Base-by-base conservation (phyloP, 1,140 invertebrate species). In the Oppia nitens region DNA sequence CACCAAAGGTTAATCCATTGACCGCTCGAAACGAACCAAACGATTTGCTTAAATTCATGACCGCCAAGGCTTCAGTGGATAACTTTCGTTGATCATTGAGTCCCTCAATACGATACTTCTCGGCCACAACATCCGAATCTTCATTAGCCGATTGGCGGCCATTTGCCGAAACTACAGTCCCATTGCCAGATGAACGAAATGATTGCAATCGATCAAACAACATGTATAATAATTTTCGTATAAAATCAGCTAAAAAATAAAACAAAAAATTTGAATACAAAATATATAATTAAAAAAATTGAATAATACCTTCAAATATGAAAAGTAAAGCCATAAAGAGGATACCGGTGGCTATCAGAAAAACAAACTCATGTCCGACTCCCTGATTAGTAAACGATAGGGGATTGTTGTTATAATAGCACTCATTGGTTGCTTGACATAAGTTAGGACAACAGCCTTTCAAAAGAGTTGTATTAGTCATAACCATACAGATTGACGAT, bases 1-100 rank as follows among this genome's bases (percentile, higher is more conserved):
- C 63, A 11, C 64, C 63, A 60, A 65, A 66, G 14, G 60, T 59
- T 3, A 66, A 51, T 27, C 57, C 23, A 59, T 67, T 53, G 25
- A 67, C 65, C 21, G 64, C 66, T 25, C 47, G 53, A 28, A 65
- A 64, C 2, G 56, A 55, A 12, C 53, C 28, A 59, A 57, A 66
- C 11, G 57, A 24, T 60, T 67, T 67, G 2, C 54, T 63, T 20
- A 66, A 52, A 6, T 60, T 40, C 14, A 50, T 20, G 1, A 62
- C 62, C 1, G 60, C 51, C 20, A 67, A 47, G 17, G 64, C 50
- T 51, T 67, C 65, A 1, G n/a, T 2, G 32, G 6, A 9, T 40
- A 40, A 40, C 14, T 48, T 26, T 21, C 17, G 4, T 20, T 1
- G 6, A 23, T 26, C 14, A 26, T 2, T 1, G 17, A 9, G 27